These are phyloP conservation scores for Ciconia maguari DNA, from an alignment of 2,113 vertebrate genomes.

Conservation along the genomic window DNA sequence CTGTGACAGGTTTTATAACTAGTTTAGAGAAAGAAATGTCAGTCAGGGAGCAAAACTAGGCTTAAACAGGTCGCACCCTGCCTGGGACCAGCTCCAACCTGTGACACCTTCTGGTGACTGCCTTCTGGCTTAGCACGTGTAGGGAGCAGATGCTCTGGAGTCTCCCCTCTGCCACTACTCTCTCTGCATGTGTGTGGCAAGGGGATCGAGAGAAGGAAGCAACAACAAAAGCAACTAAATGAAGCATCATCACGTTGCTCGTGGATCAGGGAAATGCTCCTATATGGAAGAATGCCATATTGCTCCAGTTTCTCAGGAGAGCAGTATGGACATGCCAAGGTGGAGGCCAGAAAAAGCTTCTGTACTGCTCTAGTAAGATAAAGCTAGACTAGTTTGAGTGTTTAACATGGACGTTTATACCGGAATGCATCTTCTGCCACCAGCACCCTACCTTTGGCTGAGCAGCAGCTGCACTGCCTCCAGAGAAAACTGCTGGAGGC, in stretches of 20 bases:
- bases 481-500: not conserved
- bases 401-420: not conserved
- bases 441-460: not conserved
- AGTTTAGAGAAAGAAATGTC: not conserved
- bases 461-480: not conserved
- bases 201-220: not conserved
- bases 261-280: not conserved
- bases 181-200: not conserved
- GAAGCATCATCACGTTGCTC: not conserved
- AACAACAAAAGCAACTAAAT: not conserved
- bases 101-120: not conserved
- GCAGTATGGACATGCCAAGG: accelerated
- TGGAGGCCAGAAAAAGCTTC: not conserved
- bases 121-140: not conserved
- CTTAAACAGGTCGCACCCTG: not conserved
- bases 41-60: not conserved
- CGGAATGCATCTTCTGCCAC: not conserved
- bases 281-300: not conserved
- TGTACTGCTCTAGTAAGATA: not conserved
- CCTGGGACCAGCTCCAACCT: not conserved
- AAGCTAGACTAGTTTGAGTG: not conserved
- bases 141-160: not conserved
- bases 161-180: not conserved
- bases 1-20: not conserved
- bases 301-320: not conserved